These are phyloP conservation scores for Trichonephila inaurata DNA, from an alignment of 1,140 invertebrate genomes.

Conservation along the genomic window DNA sequence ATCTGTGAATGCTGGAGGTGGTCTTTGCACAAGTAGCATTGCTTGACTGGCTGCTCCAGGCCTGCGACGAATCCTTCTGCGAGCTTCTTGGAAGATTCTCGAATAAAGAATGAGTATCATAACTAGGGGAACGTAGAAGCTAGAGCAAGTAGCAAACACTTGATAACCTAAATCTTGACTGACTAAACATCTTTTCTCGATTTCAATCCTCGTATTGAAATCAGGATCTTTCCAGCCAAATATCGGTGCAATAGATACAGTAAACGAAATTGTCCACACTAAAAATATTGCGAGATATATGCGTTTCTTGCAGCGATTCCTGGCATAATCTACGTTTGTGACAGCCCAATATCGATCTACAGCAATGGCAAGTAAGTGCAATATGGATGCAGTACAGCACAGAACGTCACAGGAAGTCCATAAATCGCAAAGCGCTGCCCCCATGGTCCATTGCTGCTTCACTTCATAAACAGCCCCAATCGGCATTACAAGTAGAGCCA, in stretches of 20 bases:
- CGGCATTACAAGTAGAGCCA: slow-evolving; percentile 93
- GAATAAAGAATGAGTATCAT: slow-evolving; percentile 96
- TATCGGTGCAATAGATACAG: slow-evolving; percentile 93
- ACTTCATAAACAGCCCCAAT: slow-evolving; percentile 90
- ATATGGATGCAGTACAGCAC: slow-evolving; percentile 95
- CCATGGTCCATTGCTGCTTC: slow-evolving; percentile 89
- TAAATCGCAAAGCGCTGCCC: slow-evolving; percentile 93
- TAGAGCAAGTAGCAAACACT: slow-evolving; percentile 90
- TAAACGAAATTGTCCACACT: slow-evolving; percentile 92
- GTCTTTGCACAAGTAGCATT: slow-evolving; percentile 64
- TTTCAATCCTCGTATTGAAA: slow-evolving; percentile 89
- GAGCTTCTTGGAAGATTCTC: slow-evolving; percentile 85
- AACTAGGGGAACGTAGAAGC: slow-evolving; percentile 96
- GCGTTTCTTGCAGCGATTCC: slow-evolving; percentile 89
- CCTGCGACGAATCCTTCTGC: slow-evolving; percentile 75
- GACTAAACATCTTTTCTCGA: slow-evolving; percentile 91
- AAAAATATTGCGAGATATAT: slow-evolving; percentile 95
- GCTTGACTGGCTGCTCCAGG: slow-evolving; percentile 76
- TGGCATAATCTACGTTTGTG: slow-evolving; percentile 96
- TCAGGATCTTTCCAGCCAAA: slow-evolving; percentile 93
- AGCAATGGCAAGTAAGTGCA: slow-evolving; percentile 95
- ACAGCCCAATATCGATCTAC: slow-evolving; percentile 98
- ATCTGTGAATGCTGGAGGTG: slow-evolving; percentile 59
- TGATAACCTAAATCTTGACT: slow-evolving; percentile 95
- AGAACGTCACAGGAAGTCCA: slow-evolving; percentile 95